These are phyloP conservation scores for Anseranas semipalmata DNA, from an alignment of 2,113 vertebrate species.

Conservation along the genomic window DNA sequence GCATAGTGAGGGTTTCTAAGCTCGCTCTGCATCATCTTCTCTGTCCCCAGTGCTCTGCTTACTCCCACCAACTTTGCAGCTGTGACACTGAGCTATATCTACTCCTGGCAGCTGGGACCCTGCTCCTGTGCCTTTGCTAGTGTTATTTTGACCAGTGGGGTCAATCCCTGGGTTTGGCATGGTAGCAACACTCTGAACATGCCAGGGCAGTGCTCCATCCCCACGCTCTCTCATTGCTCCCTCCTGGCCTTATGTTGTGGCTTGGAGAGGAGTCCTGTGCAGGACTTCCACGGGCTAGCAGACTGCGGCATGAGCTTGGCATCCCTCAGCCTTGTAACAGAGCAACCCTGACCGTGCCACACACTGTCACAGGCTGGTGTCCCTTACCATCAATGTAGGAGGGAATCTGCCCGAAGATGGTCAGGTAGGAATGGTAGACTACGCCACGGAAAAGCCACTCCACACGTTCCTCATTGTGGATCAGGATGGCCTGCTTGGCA, in stretches of 20 bases:
- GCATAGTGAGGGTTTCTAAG: neutral
- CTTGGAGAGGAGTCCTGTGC: neutral
- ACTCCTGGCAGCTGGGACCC: neutral
- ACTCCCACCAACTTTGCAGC: neutral
- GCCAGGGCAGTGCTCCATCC: neutral
- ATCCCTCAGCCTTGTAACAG: neutral
- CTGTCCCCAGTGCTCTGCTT: neutral
- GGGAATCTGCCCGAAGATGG: constrained; percentile 92
- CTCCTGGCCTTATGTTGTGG: neutral
- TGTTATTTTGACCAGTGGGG: neutral
- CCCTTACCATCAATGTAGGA: constrained; percentile 86
- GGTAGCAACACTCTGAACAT: accelerated
- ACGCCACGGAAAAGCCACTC: constrained; percentile 92
- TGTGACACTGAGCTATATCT: neutral
- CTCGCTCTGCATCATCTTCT: neutral
- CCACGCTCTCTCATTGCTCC: neutral
- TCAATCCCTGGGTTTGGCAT: neutral
- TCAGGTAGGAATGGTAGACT: constrained; percentile 93
- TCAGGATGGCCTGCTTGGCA: constrained; percentile 94
- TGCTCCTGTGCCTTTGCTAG: neutral
- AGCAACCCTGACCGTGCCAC: accelerated
- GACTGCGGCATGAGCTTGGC: accelerated
- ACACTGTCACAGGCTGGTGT: accelerated
- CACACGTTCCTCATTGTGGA: constrained; percentile 89
- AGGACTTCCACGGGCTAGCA: neutral